phyloP scores from a whole-genome alignment of 2,113 vertebrate species.

The Ochotona princeps region DNA sequence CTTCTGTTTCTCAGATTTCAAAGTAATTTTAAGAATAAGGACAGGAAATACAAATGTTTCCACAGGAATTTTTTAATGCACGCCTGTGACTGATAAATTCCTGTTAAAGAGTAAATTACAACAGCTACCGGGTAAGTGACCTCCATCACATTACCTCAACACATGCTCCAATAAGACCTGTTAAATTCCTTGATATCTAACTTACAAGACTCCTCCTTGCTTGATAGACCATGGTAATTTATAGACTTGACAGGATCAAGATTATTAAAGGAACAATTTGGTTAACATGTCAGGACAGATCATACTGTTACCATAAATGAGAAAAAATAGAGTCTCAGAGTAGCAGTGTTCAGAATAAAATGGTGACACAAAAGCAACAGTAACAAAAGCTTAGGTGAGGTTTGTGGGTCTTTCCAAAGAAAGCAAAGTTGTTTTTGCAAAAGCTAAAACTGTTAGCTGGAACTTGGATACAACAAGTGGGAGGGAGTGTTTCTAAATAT shows the following conservation, averaged over 20 bases:
- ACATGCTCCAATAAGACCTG: background rate
- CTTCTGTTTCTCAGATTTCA: slow-evolving; percentile 73
- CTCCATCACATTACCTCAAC: background rate
- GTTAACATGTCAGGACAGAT: background rate
- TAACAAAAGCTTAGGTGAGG: background rate
- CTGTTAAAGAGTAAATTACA: background rate
- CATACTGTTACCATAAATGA: background rate
- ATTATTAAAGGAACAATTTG: background rate
- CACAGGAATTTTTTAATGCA: background rate
- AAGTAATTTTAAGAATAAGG: slow-evolving; percentile 54
- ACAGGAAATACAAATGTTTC: slow-evolving; percentile 60
- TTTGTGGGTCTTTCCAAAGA: slow-evolving; percentile 11
- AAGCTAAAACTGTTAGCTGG: slow-evolving; percentile 26
- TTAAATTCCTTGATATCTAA: background rate
- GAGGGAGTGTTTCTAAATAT: slow-evolving; percentile 73
- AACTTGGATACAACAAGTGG: background rate
- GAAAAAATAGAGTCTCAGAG: background rate
- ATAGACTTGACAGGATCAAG: slow-evolving; percentile 29
- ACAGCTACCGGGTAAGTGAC: background rate
- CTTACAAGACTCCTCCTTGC: background rate
- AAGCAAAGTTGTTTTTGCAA: slow-evolving; percentile 60
- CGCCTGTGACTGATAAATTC: background rate
- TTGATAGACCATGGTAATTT: background rate
- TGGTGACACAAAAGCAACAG: background rate
- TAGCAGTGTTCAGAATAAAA: slow-evolving; percentile 34